Base-by-base conservation (phyloP, 53 echinoderm and acorn worm species). In the Holothuria leucospilota region DNA sequence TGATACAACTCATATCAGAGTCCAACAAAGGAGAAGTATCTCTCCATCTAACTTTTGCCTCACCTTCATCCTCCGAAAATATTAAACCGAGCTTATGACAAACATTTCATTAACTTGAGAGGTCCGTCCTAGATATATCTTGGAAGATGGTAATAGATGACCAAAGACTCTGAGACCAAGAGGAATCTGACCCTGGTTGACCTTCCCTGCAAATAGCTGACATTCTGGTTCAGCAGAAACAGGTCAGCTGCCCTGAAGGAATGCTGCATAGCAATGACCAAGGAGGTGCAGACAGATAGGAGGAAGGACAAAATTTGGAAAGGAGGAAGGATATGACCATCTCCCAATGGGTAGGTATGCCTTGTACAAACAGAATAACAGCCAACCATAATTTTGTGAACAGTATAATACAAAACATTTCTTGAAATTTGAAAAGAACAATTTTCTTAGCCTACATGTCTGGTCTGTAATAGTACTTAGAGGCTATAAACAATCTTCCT, bases 151-250 rank as follows among this genome's bases (percentile, higher is more conserved):
- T 5, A 56, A 18, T 1, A 56, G 56, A 56, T 56, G 56, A 56
- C 56, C 56, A 56, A 56, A 56, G 18, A 56, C 56, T 56, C 4
- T 13, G 72, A 72, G 20, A 30, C 23, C 15, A n/a, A 38, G 20
- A 46, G 75, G 75, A 75, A 75, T 75, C 75, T 75, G 51, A 75
- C 75, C 75, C 51, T 52, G 10, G 16, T 25, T 49, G 49, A 75
- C 75, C 75, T 49, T 75, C 41, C 8, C 20, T 30, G n/a, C n/a
- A 72, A 30, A 72, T 75, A 75, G n/a, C 49, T 75, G 75, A 75
- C 75, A 75, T 75, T 75, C 75, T 75, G 75, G 75, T 75, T 75
- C 75, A 75, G 51, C 26, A 51, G 49, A 75, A 46, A 75, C 75
- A 75, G 75, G 75, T 75, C 75, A 75, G 75, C 56, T 18, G 56